Conservation (phyloP, 2,888 invertebrate species). For the Hedya salicella region DNA sequence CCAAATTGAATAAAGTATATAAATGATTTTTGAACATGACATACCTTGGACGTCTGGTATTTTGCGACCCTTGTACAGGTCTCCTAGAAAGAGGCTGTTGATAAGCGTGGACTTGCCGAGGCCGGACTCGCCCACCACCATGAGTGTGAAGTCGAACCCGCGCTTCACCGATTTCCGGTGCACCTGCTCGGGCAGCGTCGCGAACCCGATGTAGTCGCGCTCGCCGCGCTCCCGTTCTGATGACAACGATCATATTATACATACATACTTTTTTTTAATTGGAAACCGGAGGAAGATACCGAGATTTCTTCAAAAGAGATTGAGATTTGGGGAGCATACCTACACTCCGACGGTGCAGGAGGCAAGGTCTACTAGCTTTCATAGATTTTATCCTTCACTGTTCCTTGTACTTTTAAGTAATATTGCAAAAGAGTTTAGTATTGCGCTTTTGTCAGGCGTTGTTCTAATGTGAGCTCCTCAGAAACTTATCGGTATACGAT, state of each 20-base stretch:
- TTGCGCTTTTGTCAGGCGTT: too few relatives aligned
- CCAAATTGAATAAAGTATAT: too few relatives aligned
- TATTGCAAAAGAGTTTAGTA: too few relatives aligned
- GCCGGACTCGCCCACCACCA: slow-evolving; percentile 98
- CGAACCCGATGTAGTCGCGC: slow-evolving; percentile 96
- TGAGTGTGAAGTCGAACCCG: slow-evolving; percentile 98
- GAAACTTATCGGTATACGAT: background rate
- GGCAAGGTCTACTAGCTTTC: too few relatives aligned
- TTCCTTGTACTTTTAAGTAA: too few relatives aligned
- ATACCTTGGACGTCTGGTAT: slow-evolving; percentile 89
- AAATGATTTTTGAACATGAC: too few relatives aligned
- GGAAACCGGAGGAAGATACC: background rate
- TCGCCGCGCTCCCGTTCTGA: slow-evolving; percentile 85
- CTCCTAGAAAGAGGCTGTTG: slow-evolving; percentile 96
- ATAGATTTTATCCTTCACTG: too few relatives aligned
- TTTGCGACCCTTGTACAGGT: slow-evolving; percentile 94
- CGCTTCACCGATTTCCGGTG: slow-evolving; percentile 98
- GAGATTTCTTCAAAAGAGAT: too few relatives aligned
- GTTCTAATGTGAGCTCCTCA: too few relatives aligned
- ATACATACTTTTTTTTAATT: too few relatives aligned
- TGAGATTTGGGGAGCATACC: too few relatives aligned
- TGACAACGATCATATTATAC: slow-evolving; percentile 45
- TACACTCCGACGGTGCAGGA: too few relatives aligned
- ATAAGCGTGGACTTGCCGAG: slow-evolving; percentile 97
- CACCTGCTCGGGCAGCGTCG: slow-evolving; percentile 97